Evolutionary conservation across 2,888 invertebrate genomes (phyloP).

Genomic region (Encarsia formosa): DNA sequence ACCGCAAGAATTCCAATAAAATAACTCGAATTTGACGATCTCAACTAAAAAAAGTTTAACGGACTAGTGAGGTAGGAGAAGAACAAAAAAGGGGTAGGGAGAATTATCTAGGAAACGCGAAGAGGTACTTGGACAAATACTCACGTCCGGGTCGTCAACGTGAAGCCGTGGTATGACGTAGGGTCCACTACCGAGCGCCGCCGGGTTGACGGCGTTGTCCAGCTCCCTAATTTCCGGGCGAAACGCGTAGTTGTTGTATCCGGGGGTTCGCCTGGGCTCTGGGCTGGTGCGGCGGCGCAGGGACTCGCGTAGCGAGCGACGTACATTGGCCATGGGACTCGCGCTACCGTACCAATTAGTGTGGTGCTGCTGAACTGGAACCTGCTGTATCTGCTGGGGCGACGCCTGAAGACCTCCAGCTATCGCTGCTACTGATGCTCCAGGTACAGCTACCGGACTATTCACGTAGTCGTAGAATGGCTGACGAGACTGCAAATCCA

Average conservation of each 20-base stretch:
- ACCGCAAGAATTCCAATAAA: no score
- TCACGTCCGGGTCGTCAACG: slow-evolving; percentile 43
- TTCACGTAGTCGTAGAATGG: slow-evolving; percentile 44
- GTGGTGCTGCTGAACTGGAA: no score
- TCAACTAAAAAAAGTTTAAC: no score
- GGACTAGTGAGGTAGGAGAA: no score
- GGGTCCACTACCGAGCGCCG: no score
- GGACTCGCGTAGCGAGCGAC: not conserved
- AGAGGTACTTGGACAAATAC: no score
- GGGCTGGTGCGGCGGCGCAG: slow-evolving; percentile 19
- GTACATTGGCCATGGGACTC: slow-evolving; percentile 5
- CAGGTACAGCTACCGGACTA: slow-evolving; percentile 17
- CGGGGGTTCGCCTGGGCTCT: slow-evolving; percentile 34
- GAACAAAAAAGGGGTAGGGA: no score
- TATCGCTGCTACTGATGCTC: slow-evolving; percentile 17
- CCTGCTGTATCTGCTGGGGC: no score
- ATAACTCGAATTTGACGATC: no score
- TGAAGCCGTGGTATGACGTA: slow-evolving; percentile 42
- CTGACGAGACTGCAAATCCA: slow-evolving; percentile 36
- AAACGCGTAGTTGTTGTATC: slow-evolving; percentile 45
- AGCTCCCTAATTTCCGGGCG: slow-evolving; percentile 45
- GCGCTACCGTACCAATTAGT: no score
- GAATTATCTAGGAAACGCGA: no score
- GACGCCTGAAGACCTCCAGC: no score
- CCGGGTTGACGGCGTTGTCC: slow-evolving; percentile 36